Evolutionary conservation across 2,888 invertebrate species (phyloP), one percentile per base, ranked within the genome.

Genomic region (Busseola fusca): DNA sequence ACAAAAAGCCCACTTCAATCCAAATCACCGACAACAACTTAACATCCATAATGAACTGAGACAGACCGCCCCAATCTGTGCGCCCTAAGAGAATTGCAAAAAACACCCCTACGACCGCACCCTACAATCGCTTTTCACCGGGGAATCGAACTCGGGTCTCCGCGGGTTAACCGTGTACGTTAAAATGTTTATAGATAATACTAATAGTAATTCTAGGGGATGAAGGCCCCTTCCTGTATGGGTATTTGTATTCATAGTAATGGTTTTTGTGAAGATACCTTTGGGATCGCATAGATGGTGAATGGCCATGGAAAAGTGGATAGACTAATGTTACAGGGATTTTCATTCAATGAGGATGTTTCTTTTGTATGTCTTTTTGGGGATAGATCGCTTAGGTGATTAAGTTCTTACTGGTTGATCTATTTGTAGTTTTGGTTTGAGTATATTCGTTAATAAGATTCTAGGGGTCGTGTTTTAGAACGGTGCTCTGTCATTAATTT

Each of bases 141-240:
- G 92, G 92, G 91, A 91, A 90, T 90, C 89, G 87, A 92, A 91
- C 91, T 84, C 85, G 92, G 94, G 94, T 94, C 94, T 94, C 93
- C 94, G 90, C 92, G 94, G 95, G 95, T 95, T 95, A 95, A 95
- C 93, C 92, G 94, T 84, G 88, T 89, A 93, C 93, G 93, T 91
- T 95, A 94, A 95, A 95, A 95, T 95, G 95, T 95, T 95, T 95
- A 95, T 93, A 95, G 94, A 95, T 95, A 95, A 95, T 94, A 90
- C 93, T 92, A 93, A 94, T 94, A 93, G 93, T 93, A 92, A 93
- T 93, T 92, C 93, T 93, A 87, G 89, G 91, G 92, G 90, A 87
- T 83, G 78, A 72, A 84, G 77, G 87, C 91, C 91, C 91, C 87
- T 84, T 72, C 74, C 75, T 87, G 91, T 92, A 89, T 88, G 86